phyloP scores from a whole-genome alignment of 2,113 vertebrate species.

The Nothocercus julius region DNA sequence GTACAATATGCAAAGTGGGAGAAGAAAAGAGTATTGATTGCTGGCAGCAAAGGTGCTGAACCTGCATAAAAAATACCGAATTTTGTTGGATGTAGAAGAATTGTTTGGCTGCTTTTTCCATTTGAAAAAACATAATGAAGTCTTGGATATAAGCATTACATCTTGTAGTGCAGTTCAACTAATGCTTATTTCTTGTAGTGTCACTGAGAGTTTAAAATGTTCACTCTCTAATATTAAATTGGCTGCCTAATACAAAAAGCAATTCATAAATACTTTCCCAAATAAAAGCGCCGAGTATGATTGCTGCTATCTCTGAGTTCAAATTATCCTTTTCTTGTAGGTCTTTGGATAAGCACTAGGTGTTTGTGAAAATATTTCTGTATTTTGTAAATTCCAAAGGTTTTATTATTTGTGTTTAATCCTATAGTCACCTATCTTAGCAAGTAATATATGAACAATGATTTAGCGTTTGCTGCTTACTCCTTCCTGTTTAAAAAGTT shows the following conservation, averaged over 20 bases:
- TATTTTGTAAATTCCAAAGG: not conserved
- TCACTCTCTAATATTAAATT: not conserved
- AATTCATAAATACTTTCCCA: not conserved
- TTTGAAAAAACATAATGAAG: not conserved
- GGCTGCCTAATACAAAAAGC: not conserved
- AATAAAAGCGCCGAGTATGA: not conserved
- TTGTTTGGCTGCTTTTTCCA: not conserved
- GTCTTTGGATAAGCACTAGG: not conserved
- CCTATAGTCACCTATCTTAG: slow-evolving; percentile 4
- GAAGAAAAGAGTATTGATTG: not conserved
- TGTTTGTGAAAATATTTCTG: not conserved
- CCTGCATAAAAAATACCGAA: not conserved
- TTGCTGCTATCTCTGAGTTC: not conserved
- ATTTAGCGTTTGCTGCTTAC: slow-evolving; percentile 45
- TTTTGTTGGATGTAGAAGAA: not conserved
- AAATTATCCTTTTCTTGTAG: not conserved
- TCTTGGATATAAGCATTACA: not conserved
- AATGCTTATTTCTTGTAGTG: not conserved
- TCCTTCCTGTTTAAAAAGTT: slow-evolving; percentile 35
- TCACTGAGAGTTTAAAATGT: not conserved
- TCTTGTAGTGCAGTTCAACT: not conserved
- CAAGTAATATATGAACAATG: slow-evolving; percentile 33
- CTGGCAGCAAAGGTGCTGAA: not conserved
- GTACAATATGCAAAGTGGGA: not conserved
- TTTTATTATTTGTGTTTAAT: not conserved